Evolutionary conservation across 2,797 vertebrate genomes (phyloP).

Genomic region (Merluccius polli): DNA sequence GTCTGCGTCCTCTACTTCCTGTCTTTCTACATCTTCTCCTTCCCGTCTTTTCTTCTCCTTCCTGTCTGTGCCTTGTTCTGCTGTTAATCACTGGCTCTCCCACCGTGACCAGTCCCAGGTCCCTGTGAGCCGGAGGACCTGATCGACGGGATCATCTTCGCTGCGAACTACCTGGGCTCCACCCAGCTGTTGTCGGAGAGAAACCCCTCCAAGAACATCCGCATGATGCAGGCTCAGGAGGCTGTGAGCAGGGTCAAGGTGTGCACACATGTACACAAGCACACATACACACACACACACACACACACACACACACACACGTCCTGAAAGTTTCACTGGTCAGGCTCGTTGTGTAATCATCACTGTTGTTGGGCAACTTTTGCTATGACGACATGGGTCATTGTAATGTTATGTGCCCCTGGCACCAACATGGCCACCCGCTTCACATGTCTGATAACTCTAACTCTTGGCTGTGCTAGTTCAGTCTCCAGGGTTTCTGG

Average conservation of each 20-base stretch:
- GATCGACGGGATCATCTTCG: constrained; percentile 98
- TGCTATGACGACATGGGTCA: too few species aligned
- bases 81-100: constrained; percentile 21
- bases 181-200: constrained; percentile 97
- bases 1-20: neutral
- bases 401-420: too few species aligned
- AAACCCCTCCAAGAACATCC: constrained; percentile 97
- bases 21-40: neutral
- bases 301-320: neutral
- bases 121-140: constrained; percentile 98
- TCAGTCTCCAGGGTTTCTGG: too few species aligned
- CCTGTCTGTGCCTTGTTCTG: constrained; percentile 9
- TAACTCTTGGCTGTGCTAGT: too few species aligned
- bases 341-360: too few species aligned
- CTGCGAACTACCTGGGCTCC: constrained; percentile 98
- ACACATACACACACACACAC: constrained; percentile 28
- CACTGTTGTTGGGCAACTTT: too few species aligned
- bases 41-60: neutral
- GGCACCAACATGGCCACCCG: too few species aligned
- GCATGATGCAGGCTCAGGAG: constrained; percentile 99
- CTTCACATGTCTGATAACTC: too few species aligned
- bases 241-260: constrained; percentile 98
- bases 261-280: constrained; percentile 25
- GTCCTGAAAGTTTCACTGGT: constrained; percentile 4
- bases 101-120: constrained; percentile 85